Evolutionary conservation across 2,888 invertebrate species (phyloP).

Genomic region (Hoplodrina blanda): DNA sequence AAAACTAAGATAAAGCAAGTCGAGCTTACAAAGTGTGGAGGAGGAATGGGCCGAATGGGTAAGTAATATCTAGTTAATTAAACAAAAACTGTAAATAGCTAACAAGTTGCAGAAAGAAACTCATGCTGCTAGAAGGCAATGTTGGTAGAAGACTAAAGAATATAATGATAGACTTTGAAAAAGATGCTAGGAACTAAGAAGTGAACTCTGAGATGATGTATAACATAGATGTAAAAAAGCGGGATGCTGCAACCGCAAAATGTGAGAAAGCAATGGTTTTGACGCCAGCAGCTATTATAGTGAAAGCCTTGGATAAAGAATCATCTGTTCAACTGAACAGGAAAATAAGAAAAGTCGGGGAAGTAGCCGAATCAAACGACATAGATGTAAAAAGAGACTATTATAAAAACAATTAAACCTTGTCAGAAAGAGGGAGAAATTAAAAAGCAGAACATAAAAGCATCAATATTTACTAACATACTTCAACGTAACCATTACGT

Average conservation of each 20-base stretch:
- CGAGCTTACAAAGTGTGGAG: neutral
- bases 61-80: neutral
- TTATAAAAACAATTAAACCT: neutral
- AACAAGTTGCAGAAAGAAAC: neutral
- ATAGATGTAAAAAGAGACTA: neutral
- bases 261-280: neutral
- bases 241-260: neutral
- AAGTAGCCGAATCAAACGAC: neutral
- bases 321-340: neutral
- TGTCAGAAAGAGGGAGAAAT: neutral
- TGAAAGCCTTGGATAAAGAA: neutral
- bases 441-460: neutral
- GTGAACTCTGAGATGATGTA: neutral
- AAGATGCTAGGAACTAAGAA: neutral
- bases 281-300: neutral
- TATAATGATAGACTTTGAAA: too few relatives aligned
- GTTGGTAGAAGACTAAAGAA: too few relatives aligned
- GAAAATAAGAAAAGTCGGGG: neutral
- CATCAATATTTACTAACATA: slow-evolving; percentile 25
- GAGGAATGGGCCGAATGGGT: neutral
- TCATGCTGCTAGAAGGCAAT: too few relatives aligned
- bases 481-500: slow-evolving; percentile 3
- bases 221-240: neutral
- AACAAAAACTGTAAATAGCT: neutral
- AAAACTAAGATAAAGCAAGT: neutral